A percentile compares a stretch with the other conserved stretches of the same genome.
phyloP scores from a whole-genome alignment of 1,140 invertebrate genomes.

The Lerema accius region DNA sequence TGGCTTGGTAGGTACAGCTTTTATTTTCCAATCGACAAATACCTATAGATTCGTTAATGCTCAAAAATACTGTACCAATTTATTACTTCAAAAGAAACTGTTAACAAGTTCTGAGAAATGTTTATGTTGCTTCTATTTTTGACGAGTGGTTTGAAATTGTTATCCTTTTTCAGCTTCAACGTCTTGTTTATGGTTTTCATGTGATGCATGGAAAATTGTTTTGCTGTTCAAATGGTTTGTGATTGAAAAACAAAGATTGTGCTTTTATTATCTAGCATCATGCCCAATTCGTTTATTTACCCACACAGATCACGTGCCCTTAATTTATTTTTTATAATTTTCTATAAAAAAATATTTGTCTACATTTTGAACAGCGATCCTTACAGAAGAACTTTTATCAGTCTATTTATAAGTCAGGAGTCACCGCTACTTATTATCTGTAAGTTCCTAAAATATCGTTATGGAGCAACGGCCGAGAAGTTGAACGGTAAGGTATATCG shows the following conservation, averaged over 20 bases:
- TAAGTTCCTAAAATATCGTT: slow-evolving; percentile 56
- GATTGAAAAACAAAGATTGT: too few relatives aligned
- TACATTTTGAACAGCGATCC: too few relatives aligned
- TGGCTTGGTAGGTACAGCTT: slow-evolving; percentile 25
- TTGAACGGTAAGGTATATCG: slow-evolving; percentile 65
- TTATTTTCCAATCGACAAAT: slow-evolving; percentile 34
- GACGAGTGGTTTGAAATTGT: slow-evolving; percentile 30
- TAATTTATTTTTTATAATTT: too few relatives aligned
- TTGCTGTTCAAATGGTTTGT: slow-evolving; percentile 4
- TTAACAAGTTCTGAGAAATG: slow-evolving; percentile 28
- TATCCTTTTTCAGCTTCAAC: slow-evolving; percentile 6
- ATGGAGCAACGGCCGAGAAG: slow-evolving; percentile 56
- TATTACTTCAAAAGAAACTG: slow-evolving; percentile 34
- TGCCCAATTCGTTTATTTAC: too few relatives aligned
- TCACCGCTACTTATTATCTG: slow-evolving; percentile 1
- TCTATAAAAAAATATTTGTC: too few relatives aligned
- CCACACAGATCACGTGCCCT: too few relatives aligned
- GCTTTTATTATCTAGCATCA: too few relatives aligned
- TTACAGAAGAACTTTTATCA: not conserved
- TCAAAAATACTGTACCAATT: slow-evolving; percentile 28
- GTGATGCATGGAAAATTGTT: slow-evolving; percentile 5
- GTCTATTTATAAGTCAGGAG: not conserved
- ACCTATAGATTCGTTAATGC: slow-evolving; percentile 28
- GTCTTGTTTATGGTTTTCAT: too few relatives aligned
- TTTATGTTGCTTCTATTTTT: slow-evolving; percentile 30